Evolutionary conservation across 2,113 vertebrate genomes (phyloP).

Genomic region (Accipiter cooperii): DNA sequence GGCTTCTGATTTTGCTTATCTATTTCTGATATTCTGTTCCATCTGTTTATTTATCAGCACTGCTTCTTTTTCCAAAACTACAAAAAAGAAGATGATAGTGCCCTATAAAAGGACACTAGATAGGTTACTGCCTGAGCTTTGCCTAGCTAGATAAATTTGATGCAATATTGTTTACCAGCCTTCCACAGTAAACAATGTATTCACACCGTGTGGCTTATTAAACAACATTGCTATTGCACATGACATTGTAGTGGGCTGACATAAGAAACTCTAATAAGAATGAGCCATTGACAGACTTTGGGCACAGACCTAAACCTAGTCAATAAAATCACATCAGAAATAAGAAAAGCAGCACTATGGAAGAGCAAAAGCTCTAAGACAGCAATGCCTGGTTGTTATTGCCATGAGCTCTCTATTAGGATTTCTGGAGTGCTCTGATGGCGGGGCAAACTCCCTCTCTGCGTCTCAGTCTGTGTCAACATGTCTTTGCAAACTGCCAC

Average conservation of each 20-base stretch:
- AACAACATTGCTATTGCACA: not conserved
- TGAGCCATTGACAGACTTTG: not conserved
- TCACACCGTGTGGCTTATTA: not conserved
- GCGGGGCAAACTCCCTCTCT: not conserved
- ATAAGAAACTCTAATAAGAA: not conserved
- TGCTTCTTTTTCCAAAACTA: not conserved
- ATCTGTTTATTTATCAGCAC: not conserved
- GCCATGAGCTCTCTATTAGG: not conserved
- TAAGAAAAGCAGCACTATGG: not conserved
- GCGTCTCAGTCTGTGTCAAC: not conserved
- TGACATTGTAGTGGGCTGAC: not conserved
- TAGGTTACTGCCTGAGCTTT: not conserved
- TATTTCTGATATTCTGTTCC: not conserved
- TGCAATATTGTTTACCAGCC: not conserved
- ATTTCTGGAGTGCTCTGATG: not conserved
- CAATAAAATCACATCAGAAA: not conserved
- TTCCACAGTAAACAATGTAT: not conserved
- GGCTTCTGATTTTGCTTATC: not conserved
- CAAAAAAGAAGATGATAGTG: not conserved
- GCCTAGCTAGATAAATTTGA: not conserved
- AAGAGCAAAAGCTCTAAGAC: not conserved
- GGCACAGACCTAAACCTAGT: not conserved
- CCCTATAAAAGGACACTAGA: not conserved
- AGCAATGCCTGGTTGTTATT: not conserved
- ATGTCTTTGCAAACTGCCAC: not conserved